Evolutionary conservation across 1,140 invertebrate species (phyloP).

Genomic region (Ridgeia piscesae): DNA sequence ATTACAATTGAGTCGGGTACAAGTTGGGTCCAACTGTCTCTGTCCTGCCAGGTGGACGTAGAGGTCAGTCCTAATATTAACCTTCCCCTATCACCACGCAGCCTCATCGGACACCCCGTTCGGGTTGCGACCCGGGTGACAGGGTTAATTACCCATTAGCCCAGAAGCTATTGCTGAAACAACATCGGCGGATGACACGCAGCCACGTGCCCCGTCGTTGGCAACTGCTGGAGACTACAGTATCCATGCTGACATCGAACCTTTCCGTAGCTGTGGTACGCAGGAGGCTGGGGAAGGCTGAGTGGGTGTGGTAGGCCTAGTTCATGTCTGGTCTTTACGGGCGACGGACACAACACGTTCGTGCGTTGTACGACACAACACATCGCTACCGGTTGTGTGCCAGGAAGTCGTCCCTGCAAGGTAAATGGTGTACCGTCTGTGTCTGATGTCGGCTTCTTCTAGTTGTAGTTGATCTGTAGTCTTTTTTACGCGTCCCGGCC

Average conservation of each 20-base stretch:
- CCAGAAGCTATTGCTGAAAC: not conserved
- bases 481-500: too few species aligned
- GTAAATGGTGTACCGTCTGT: not conserved
- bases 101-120: too few species aligned
- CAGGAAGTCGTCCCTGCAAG: not conserved
- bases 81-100: not conserved
- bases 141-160: not conserved
- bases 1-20: not conserved
- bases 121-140: not conserved
- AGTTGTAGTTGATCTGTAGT: too few species aligned
- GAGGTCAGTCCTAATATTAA: not conserved
- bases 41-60: not conserved
- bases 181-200: not conserved
- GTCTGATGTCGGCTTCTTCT: too few species aligned
- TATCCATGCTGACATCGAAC: not conserved
- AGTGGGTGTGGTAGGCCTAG: not conserved
- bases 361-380: too few species aligned
- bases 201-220: not conserved
- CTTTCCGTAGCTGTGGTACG: not conserved
- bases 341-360: not conserved
- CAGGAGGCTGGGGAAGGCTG: not conserved
- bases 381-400: not conserved
- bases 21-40: not conserved
- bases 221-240: not conserved
- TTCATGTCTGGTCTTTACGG: not conserved